phyloP scores from a whole-genome alignment of 2,113 vertebrate species.

The Andinoacara biseriatus region DNA sequence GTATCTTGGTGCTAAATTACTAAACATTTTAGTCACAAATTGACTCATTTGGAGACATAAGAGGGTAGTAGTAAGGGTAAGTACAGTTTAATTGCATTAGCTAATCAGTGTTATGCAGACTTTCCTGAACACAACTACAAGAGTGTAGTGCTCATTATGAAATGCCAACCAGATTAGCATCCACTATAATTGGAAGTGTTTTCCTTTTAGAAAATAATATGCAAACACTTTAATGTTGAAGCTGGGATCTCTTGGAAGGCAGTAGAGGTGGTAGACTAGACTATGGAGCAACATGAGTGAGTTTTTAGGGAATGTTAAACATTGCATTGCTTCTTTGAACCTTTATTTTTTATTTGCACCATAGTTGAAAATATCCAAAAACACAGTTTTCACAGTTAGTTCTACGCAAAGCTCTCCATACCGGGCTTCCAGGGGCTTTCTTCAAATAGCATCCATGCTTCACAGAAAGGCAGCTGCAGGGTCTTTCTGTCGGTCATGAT shows the following conservation, averaged over 20 bases:
- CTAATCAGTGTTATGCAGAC: constrained; percentile 62
- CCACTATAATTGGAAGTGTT: constrained; percentile 40
- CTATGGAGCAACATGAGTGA: not conserved
- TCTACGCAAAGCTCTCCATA: not conserved
- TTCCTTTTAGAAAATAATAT: constrained; percentile 4
- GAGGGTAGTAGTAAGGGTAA: constrained; percentile 40
- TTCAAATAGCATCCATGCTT: constrained; percentile 27
- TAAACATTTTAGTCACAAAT: constrained; percentile 47
- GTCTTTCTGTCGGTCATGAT: constrained; percentile 21
- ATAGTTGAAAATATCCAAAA: not conserved
- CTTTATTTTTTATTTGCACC: not conserved
- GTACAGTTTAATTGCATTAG: constrained; percentile 64
- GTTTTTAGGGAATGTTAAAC: not conserved
- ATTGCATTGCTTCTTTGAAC: not conserved
- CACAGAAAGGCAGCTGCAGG: constrained; percentile 35
- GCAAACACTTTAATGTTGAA: not conserved
- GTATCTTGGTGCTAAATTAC: constrained; percentile 33
- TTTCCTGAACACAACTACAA: constrained; percentile 29
- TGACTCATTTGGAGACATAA: constrained; percentile 38
- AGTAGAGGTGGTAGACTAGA: not conserved
- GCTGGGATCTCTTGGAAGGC: not conserved
- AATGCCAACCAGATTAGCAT: constrained; percentile 30
- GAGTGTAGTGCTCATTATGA: constrained; percentile 41
- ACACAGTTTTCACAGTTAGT: not conserved
- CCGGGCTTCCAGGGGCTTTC: not conserved